phyloP scores from a whole-genome alignment of 2,113 vertebrate genomes.

The Marcusenius ussheri region DNA sequence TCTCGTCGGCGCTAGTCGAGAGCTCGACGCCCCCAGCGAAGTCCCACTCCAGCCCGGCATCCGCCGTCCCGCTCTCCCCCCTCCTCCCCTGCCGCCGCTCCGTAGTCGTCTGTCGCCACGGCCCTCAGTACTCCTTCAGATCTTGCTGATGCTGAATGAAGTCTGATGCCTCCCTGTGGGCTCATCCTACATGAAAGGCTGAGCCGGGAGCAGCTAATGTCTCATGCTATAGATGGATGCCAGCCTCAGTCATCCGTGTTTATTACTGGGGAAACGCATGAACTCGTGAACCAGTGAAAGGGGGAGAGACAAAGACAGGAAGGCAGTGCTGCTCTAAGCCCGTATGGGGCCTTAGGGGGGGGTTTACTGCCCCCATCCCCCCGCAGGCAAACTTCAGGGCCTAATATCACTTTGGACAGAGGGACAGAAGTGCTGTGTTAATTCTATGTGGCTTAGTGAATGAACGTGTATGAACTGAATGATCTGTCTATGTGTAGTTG shows the following conservation, averaged over 20 bases:
- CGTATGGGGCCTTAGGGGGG: neutral
- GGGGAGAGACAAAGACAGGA: neutral
- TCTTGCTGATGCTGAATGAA: neutral
- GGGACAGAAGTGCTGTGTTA: too few relatives aligned
- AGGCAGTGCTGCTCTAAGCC: neutral
- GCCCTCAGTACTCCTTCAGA: neutral
- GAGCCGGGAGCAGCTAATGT: neutral
- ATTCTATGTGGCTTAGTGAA: too few relatives aligned
- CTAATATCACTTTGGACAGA: neutral
- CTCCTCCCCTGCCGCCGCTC: neutral
- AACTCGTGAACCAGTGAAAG: neutral
- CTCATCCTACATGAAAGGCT: neutral
- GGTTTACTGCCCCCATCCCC: neutral
- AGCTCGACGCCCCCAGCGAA: constrained; percentile 36
- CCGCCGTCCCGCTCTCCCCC: constrained; percentile 33
- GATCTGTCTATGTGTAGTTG: neutral
- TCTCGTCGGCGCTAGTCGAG: constrained; percentile 45
- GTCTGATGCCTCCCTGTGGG: neutral
- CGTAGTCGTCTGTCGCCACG: neutral
- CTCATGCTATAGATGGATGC: neutral
- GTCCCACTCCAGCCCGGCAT: constrained; percentile 49
- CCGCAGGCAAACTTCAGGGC: neutral
- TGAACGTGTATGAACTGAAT: neutral
- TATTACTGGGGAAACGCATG: neutral
- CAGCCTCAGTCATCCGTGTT: neutral